Base-by-base conservation (phyloP, 1,140 invertebrate genomes). In the Nilaparvata lugens region DNA sequence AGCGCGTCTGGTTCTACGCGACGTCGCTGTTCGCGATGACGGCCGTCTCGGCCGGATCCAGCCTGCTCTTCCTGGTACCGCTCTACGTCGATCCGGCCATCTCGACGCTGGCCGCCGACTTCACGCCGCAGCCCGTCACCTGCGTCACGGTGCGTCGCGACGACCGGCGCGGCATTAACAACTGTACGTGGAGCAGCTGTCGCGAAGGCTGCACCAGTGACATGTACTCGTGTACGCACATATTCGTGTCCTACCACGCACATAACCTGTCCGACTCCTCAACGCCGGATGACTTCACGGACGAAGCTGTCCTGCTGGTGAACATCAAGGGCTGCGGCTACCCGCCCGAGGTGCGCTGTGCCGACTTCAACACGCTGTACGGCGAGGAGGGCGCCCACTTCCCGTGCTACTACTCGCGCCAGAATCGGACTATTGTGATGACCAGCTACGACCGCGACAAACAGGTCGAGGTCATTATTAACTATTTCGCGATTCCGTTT, bases 41-140 rank as follows among this genome's bases (percentile, higher is more conserved):
- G 55, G 83, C 89, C 42, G 86, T 89, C 64, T 86, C 86, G 52
- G 87, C 88, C 38, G 87, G 87, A 40, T 88, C 89, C 24, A 88
- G 88, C 2, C 78, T 93, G 25, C 79, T 93, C 35, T 93, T 94
- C 75, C 78, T 93, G 45, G 88, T 93, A 45, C 91, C 90, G 45
- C 78, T 93, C n/a, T 91, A 93, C 74, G 88, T 92, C 42, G 88
- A 94, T 74, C 89, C 90, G 24, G 90, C 90, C n/a, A 83, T 94
- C 62, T 91, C 89, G 66, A 92, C 90, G 4, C 74, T 93, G 54
- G 85, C 85, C 2, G 87, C 89, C 45, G 87, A 93, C 73, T 93
- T 93, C 72, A 83, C 86, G 42, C 81, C 85, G 1, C 75, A 83
- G 55, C 89, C 89, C 6, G 88, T 88, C 5, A 79, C 83, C 45